Evolutionary conservation across 2,113 vertebrate species (phyloP).

Genomic region (Epinephelus lanceolatus): DNA sequence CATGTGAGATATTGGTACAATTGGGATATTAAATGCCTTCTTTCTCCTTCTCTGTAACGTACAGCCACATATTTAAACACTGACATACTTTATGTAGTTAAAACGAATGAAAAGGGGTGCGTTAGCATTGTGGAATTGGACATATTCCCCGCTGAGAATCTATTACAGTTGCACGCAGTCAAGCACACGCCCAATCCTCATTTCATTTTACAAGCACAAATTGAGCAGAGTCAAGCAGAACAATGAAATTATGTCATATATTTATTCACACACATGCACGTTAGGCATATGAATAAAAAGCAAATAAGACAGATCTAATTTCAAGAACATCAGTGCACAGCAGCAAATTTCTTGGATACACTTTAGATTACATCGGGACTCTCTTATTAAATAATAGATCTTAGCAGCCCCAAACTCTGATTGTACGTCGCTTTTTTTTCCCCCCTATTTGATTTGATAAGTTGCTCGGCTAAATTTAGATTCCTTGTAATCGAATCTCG

Average conservation of each 20-base stretch:
- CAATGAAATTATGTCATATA: conserved; percentile 76
- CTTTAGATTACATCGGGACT: conserved; percentile 66
- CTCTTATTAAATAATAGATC: conserved; percentile 80
- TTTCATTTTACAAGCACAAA: conserved; percentile 72
- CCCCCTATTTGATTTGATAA: conserved; percentile 76
- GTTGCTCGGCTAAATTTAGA: conserved; percentile 79
- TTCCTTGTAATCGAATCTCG: conserved; percentile 73
- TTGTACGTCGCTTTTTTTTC: conserved; percentile 69
- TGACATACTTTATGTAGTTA: conserved; percentile 10
- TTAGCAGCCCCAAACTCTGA: conserved; percentile 69
- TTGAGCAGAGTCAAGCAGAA: conserved; percentile 72
- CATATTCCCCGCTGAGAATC: conserved; percentile 59
- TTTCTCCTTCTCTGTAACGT: conserved; percentile 3
- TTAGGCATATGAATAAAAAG: conserved; percentile 75
- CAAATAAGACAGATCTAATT: conserved; percentile 80
- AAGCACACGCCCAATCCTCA: conserved; percentile 37
- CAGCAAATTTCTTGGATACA: conserved; percentile 68
- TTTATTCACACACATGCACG: conserved; percentile 74
- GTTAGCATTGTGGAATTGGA: conserved; percentile 35
- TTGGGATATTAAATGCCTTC: conserved; percentile 3
- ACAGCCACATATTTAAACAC: background rate
- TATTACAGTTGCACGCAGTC: conserved; percentile 43
- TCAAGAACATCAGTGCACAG: conserved; percentile 66
- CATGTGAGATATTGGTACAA: background rate
- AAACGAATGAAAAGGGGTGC: conserved; percentile 43